Evolutionary conservation across 2,888 invertebrate species (phyloP).

Genomic region (Callyntrura sp.): DNA sequence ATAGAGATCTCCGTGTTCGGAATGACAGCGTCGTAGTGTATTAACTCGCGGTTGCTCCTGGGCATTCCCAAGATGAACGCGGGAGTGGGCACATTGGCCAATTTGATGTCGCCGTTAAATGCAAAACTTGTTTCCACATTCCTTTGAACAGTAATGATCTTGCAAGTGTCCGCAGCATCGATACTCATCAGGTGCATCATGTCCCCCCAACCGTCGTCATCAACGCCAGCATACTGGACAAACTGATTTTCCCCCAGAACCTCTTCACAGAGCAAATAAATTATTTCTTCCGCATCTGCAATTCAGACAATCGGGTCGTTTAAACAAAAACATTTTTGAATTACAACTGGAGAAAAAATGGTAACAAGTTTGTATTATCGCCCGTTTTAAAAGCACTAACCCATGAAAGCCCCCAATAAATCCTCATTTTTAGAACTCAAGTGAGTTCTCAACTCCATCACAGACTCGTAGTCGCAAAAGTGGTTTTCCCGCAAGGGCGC

Average conservation of each 20-base stretch:
- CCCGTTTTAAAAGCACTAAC: constrained; percentile 6
- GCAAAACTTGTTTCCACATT: constrained; percentile 72
- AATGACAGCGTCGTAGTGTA: constrained; percentile 75
- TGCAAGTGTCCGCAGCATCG: background rate
- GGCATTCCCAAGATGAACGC: constrained; percentile 78
- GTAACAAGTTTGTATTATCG: background rate
- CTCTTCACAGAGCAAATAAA: background rate
- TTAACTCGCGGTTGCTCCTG: constrained; percentile 60
- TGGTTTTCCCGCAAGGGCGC: background rate
- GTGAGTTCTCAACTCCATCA: constrained; percentile 11
- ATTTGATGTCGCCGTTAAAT: constrained; percentile 62
- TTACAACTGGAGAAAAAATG: background rate
- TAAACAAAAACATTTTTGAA: too few relatives aligned
- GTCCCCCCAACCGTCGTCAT: constrained; percentile 46
- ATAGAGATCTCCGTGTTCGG: constrained; percentile 62
- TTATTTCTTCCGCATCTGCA: constrained; percentile 4
- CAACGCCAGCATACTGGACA: background rate
- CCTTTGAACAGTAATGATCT: constrained; percentile 16
- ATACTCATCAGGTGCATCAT: constrained; percentile 74
- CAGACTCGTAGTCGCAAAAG: constrained; percentile 33
- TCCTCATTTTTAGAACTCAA: constrained; percentile 4
- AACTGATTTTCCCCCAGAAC: background rate
- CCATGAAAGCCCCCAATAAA: constrained; percentile 57
- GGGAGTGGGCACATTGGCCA: constrained; percentile 73
- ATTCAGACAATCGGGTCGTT: too few relatives aligned